These are phyloP conservation scores for Eonycteris spelaea DNA, from an alignment of 2,113 vertebrate genomes.

Conservation along the genomic window DNA sequence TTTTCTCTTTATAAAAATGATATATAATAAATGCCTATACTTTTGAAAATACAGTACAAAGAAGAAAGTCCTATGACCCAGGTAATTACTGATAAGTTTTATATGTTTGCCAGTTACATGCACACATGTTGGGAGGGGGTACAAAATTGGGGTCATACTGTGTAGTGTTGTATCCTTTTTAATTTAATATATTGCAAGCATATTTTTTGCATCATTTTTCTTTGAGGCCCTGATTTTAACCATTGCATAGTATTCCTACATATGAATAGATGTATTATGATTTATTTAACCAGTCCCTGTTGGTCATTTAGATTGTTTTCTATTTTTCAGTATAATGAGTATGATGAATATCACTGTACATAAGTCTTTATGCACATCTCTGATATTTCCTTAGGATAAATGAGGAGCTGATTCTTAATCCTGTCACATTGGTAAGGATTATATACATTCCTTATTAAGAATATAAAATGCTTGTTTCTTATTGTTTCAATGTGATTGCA, in stretches of 20 bases:
- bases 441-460: slow-evolving; percentile 79
- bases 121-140: slow-evolving; percentile 62
- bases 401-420: slow-evolving; percentile 80
- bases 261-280: slow-evolving; percentile 75
- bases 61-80: slow-evolving; percentile 67
- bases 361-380: slow-evolving; percentile 80
- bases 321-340: slow-evolving; percentile 80
- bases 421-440: slow-evolving; percentile 80
- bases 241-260: slow-evolving; percentile 72
- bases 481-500: slow-evolving; percentile 76
- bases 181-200: slow-evolving; percentile 64
- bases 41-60: slow-evolving; percentile 66
- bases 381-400: slow-evolving; percentile 80
- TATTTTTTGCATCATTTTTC: slow-evolving; percentile 74
- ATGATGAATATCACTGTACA: slow-evolving; percentile 78
- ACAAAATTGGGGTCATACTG: slow-evolving; percentile 59
- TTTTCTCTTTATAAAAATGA: slow-evolving; percentile 61
- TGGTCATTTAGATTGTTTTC: slow-evolving; percentile 78
- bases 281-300: slow-evolving; percentile 74
- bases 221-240: slow-evolving; percentile 75
- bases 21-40: slow-evolving; percentile 63
- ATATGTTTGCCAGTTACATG: slow-evolving; percentile 62
- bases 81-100: slow-evolving; percentile 68
- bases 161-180: slow-evolving; percentile 63
- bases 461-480: slow-evolving; percentile 78